These are phyloP conservation scores for Eulemur rubriventer DNA, from an alignment of 2,797 vertebrate species.

Conservation along the genomic window DNA sequence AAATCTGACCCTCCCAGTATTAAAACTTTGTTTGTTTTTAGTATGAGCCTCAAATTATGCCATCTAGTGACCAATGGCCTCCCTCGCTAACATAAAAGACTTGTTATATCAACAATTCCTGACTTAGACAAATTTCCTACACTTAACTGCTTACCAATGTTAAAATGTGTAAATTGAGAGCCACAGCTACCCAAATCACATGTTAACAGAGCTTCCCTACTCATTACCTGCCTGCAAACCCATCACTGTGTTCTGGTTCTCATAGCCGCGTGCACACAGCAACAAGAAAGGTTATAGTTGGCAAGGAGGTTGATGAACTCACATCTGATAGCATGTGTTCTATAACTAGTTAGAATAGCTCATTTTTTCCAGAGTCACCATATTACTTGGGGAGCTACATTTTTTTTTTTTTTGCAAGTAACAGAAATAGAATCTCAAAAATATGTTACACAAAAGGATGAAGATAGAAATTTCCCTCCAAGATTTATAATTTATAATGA, in stretches of 20 bases:
- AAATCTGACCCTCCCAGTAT: neutral
- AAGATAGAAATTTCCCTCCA: constrained; percentile 35
- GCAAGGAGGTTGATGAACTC: neutral
- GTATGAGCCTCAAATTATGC: neutral
- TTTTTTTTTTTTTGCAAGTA: neutral
- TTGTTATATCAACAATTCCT: neutral
- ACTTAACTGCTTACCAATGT: neutral
- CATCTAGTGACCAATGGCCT: neutral
- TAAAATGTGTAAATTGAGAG: neutral
- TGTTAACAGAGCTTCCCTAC: neutral
- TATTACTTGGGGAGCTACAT: neutral
- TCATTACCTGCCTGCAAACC: neutral
- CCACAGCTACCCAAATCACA: neutral
- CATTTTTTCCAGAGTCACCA: neutral
- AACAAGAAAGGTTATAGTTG: neutral
- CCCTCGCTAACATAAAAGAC: neutral
- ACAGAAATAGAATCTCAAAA: constrained; percentile 27
- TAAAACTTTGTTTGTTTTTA: neutral
- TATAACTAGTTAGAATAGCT: neutral
- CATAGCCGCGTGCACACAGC: neutral
- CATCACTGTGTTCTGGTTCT: neutral
- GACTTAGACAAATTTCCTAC: neutral
- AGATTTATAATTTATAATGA: constrained; percentile 46
- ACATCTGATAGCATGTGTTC: neutral
- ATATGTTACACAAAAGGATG: neutral